Conservation (phyloP, 2,797 vertebrate genomes). For the Eulemur albifrons region DNA sequence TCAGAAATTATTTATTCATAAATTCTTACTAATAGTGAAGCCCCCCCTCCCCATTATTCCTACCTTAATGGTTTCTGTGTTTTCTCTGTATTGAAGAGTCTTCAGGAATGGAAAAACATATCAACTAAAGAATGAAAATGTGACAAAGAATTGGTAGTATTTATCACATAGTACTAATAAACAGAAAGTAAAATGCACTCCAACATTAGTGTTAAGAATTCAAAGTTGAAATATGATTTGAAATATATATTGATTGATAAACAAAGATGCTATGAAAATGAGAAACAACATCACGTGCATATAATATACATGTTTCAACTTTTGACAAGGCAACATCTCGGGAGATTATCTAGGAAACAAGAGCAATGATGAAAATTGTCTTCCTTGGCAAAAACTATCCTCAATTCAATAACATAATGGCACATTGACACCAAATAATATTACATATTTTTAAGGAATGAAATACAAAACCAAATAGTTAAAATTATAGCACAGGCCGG, state of each 20-base stretch:
- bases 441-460: neutral
- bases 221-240: neutral
- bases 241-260: neutral
- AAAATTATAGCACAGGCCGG: neutral
- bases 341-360: neutral
- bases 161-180: neutral
- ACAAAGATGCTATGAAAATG: neutral
- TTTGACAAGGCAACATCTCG: neutral
- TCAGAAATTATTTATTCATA: constrained; percentile 31
- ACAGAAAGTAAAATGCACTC: neutral
- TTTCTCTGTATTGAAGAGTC: neutral
- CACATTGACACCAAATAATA: neutral
- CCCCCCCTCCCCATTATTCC: neutral
- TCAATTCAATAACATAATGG: neutral
- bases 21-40: neutral
- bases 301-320: neutral
- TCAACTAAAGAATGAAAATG: neutral
- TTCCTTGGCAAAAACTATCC: neutral
- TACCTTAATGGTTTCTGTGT: neutral
- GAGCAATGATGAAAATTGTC: neutral
- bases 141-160: neutral
- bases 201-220: neutral
- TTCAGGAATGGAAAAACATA: neutral
- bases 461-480: neutral
- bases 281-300: neutral